A percentile compares a stretch with the other conserved stretches of the same genome.
phyloP scores from a whole-genome alignment of 2,113 vertebrate genomes.

The Phalacrocorax brasilianus region DNA sequence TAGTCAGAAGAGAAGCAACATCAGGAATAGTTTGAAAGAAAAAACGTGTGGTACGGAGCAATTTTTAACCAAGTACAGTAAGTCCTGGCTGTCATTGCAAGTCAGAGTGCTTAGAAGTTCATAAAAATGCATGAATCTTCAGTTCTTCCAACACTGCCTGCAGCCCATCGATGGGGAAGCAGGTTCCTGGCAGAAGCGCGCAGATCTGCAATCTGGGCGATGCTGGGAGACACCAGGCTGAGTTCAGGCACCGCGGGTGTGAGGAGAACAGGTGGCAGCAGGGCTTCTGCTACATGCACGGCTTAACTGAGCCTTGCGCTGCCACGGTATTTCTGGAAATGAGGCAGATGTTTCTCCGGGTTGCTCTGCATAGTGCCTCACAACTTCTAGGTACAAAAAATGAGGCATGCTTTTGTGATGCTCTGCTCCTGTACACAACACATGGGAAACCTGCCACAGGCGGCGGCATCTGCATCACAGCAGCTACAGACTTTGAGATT shows the following conservation, averaged over 20 bases:
- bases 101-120: background rate
- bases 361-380: fast-evolving
- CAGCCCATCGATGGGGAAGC: background rate
- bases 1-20: background rate
- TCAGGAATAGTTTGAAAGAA: background rate
- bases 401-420: fast-evolving
- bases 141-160: background rate
- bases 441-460: background rate
- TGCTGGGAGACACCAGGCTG: background rate
- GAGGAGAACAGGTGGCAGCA: background rate
- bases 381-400: background rate
- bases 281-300: background rate
- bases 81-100: background rate
- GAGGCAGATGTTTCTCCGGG: background rate
- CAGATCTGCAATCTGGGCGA: background rate
- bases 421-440: background rate
- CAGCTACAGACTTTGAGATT: background rate
- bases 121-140: background rate
- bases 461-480: background rate
- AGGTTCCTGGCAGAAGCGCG: fast-evolving
- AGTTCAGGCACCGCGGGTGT: fast-evolving
- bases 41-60: background rate
- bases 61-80: background rate
- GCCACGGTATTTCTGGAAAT: fast-evolving
- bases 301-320: background rate